Base-by-base conservation (phyloP, 1,140 invertebrate genomes). In the Drosophila jambulina region DNA sequence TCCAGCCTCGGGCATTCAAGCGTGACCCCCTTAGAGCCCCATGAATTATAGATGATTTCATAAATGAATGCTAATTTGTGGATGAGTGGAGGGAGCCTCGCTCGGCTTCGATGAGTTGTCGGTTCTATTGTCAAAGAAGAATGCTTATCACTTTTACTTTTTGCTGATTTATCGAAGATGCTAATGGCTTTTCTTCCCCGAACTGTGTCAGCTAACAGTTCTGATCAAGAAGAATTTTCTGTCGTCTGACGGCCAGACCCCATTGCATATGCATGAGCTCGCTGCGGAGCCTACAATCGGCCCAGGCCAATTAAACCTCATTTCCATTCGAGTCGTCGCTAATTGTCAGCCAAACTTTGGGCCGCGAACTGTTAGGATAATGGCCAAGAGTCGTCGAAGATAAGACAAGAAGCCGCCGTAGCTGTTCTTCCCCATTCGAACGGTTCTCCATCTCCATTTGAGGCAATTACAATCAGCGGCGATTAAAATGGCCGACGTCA, bases 151-250 rank as follows among this genome's bases (percentile, higher is more conserved):
- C 76, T 78, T 71, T 78, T 78, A 78, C 76, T 78, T 78, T 71
- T 77, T 45, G 65, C 58, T 78, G 76, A 78, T 78, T 78, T 78
- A 78, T 78, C 34, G 67, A 71, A n/a, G 48, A 46, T 51, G 51
- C 45, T 43, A 64, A 64, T 65, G 32, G 43, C 45, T 60, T 74
- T 60, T 74, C 70, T 51, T 34, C 10, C 23, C 69, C 32, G 29
- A 78, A 43, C 53, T 79, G 60, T 79, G 77, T 74, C 77, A 79
- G 23, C 58, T 78, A 78, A 78, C 76, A 57, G 76, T 78, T 78
- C 76, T 71, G 32, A 17, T 25, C 54, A 10, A 72, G 23, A 63
- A 78, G 75, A 77, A 78, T 69, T 62, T 67, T 61, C 49, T 25
- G 43, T 21, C 19, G 23, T 8, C 49, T 25, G 21, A 7, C 53